Evolutionary conservation across 2,888 invertebrate genomes (phyloP).

Genomic region (Ophioninae sp.): DNA sequence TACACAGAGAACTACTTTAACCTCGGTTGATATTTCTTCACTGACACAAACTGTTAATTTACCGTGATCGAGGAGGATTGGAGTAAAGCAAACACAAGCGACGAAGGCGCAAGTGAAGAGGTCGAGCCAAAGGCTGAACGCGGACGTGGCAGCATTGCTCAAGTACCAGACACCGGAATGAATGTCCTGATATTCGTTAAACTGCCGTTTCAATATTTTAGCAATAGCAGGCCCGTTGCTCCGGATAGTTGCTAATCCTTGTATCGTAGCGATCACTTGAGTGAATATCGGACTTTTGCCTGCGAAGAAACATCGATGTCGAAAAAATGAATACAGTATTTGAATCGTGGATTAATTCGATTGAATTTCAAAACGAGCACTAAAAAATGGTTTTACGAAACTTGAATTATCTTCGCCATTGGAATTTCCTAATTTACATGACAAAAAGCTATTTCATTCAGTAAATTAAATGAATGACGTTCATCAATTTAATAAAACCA

Average conservation of each 20-base stretch:
- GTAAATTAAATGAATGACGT: too few relatives aligned
- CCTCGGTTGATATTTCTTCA: too few relatives aligned
- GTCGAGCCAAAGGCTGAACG: slow-evolving; percentile 90
- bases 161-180: slow-evolving; percentile 88
- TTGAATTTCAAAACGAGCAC: too few relatives aligned
- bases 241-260: slow-evolving; percentile 93
- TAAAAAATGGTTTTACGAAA: too few relatives aligned
- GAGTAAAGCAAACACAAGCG: slow-evolving; percentile 84
- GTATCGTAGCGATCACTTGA: slow-evolving; percentile 91
- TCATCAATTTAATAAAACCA: too few relatives aligned
- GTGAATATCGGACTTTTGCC: slow-evolving; percentile 94
- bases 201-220: slow-evolving; percentile 87
- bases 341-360: too few relatives aligned
- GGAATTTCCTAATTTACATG: too few relatives aligned
- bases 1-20: too few relatives aligned
- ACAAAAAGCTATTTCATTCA: too few relatives aligned
- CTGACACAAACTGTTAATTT: background rate
- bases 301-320: slow-evolving; percentile 49
- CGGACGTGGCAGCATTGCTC: slow-evolving; percentile 84
- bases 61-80: slow-evolving; percentile 72
- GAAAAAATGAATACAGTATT: background rate
- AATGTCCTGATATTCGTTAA: slow-evolving; percentile 86
- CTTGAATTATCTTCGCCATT: too few relatives aligned
- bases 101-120: slow-evolving; percentile 83
- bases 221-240: slow-evolving; percentile 86